phyloP scores from a whole-genome alignment of 1,140 invertebrate species.

The Drosophila bipectinata region DNA sequence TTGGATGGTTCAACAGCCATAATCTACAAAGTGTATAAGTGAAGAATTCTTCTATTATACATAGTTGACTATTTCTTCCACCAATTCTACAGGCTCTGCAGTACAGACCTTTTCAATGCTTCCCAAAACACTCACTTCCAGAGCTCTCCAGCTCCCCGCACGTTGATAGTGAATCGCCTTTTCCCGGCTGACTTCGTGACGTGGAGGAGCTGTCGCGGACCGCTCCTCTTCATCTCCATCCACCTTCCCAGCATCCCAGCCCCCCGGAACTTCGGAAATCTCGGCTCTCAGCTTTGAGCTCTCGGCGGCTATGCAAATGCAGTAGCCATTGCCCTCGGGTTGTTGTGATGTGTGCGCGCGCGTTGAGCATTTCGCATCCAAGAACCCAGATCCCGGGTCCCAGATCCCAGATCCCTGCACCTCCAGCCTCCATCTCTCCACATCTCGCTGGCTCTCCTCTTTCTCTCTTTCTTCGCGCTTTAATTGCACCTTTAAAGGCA shows the following conservation, averaged over 20 bases:
- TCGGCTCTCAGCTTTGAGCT: constrained; percentile 37
- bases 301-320: constrained; percentile 81
- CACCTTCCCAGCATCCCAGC: not conserved
- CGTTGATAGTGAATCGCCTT: constrained; percentile 26
- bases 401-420: constrained; percentile 12
- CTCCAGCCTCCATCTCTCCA: constrained; percentile 1
- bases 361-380: constrained; percentile 31
- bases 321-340: constrained; percentile 83
- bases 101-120: no score
- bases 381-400: not conserved
- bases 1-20: no score
- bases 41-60: no score
- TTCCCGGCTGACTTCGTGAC: constrained; percentile 23
- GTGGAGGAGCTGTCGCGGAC: constrained; percentile 26
- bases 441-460: constrained; percentile 3
- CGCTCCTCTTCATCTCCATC: not conserved
- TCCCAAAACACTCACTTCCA: not conserved
- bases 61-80: no score
- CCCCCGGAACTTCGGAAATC: not conserved
- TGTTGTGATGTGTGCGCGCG: constrained; percentile 81
- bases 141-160: not conserved
- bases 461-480: constrained; percentile 55
- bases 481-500: constrained; percentile 81
- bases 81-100: no score
- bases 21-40: no score